Percentiles rank a stretch among this genome's conserved stretches.
Conservation (phyloP, 2,797 vertebrate genomes). For the Zalophus californianus region DNA sequence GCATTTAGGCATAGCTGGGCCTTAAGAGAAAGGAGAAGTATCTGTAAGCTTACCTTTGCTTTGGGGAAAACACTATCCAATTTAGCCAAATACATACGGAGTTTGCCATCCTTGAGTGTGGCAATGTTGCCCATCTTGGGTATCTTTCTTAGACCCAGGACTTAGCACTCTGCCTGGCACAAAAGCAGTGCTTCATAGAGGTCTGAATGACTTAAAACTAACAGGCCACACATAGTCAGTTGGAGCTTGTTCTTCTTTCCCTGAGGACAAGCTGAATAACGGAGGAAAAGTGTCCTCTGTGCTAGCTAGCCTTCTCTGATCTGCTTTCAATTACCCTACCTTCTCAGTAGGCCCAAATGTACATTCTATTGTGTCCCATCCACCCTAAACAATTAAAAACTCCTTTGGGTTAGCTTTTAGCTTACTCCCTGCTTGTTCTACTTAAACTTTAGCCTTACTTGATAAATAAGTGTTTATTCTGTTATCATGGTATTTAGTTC, state of each 20-base stretch:
- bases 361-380: neutral
- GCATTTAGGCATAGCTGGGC: neutral
- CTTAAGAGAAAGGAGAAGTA: neutral
- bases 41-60: neutral
- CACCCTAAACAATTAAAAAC: neutral
- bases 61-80: neutral
- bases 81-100: neutral
- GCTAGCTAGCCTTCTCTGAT: neutral
- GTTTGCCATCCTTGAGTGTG: neutral
- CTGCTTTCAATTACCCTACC: neutral
- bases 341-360: neutral
- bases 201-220: neutral
- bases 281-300: slow-evolving; percentile 25
- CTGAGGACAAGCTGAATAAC: neutral
- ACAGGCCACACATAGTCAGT: neutral
- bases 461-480: neutral
- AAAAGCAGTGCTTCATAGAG: neutral
- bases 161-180: neutral
- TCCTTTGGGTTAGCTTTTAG: neutral
- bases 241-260: neutral
- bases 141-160: neutral
- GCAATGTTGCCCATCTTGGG: neutral
- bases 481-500: slow-evolving; percentile 1
- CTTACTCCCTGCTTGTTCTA: neutral
- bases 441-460: neutral